Conservation (phyloP, 2,113 vertebrate genomes). For the Nibea albiflora region DNA sequence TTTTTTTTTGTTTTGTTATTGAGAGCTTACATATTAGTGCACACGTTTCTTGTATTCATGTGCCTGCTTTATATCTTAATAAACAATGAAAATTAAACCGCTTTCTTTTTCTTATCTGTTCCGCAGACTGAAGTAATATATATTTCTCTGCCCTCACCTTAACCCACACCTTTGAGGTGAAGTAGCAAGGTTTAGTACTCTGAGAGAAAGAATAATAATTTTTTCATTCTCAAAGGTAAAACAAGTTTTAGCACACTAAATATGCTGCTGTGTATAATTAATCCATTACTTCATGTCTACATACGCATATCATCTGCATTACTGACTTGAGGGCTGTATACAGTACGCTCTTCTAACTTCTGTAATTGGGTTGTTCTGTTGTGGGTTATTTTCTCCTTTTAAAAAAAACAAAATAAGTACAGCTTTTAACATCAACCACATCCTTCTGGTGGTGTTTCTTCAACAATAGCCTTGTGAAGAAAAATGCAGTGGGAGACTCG, state of each 20-base stretch:
- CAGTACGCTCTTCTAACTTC: constrained; percentile 19
- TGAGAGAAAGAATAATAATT: background rate
- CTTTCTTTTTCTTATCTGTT: background rate
- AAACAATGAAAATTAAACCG: constrained; percentile 61
- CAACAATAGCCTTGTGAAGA: constrained; percentile 23
- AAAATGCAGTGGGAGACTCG: constrained; percentile 1
- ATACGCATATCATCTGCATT: constrained; percentile 10
- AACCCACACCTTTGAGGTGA: background rate
- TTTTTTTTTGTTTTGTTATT: constrained; percentile 54
- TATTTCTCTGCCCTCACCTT: background rate
- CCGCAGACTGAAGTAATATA: background rate
- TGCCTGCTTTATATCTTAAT: constrained; percentile 79
- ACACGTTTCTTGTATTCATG: constrained; percentile 72
- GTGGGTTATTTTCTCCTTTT: constrained; percentile 19
- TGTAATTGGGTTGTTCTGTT: constrained; percentile 19
- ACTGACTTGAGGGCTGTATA: constrained; percentile 21
- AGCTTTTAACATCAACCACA: constrained; percentile 35
- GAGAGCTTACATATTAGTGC: constrained; percentile 71
- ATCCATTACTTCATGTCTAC: constrained; percentile 8
- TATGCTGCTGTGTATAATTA: constrained; percentile 36
- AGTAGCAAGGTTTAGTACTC: constrained; percentile 2
- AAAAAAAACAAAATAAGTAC: constrained; percentile 6
- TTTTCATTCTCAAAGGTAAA: constrained; percentile 2
- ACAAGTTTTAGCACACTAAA: background rate
- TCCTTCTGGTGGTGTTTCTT: constrained; percentile 1